A percentile compares a stretch with the other conserved stretches of the same genome.
Evolutionary conservation across 2,113 vertebrate species (phyloP).

Genomic region (Gallinago undulata): DNA sequence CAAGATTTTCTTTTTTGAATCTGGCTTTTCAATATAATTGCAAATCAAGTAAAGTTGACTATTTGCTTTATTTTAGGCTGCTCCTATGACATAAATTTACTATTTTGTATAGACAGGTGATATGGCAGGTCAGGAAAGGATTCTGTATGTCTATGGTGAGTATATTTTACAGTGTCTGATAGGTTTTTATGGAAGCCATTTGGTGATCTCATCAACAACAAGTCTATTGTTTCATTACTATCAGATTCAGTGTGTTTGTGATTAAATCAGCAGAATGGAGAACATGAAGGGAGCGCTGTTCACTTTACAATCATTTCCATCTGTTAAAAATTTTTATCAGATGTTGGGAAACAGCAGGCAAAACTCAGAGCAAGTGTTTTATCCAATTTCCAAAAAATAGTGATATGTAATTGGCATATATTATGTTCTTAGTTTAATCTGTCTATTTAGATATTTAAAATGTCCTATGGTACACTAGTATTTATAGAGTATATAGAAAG

Average conservation of each 20-base stretch:
- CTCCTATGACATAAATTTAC: neutral
- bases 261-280: constrained; percentile 71
- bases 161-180: constrained; percentile 44
- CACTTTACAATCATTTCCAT: constrained; percentile 73
- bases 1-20: neutral
- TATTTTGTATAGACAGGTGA: neutral
- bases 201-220: constrained; percentile 68
- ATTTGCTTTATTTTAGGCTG: neutral
- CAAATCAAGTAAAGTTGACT: neutral
- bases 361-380: constrained; percentile 53
- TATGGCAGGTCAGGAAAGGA: neutral
- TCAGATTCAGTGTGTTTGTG: constrained; percentile 68
- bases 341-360: constrained; percentile 66
- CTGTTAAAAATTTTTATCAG: constrained; percentile 77
- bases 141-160: neutral
- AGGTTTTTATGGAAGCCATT: constrained; percentile 44
- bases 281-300: constrained; percentile 68
- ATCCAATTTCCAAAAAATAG: constrained; percentile 48
- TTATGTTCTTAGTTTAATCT: constrained; percentile 44
- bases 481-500: neutral
- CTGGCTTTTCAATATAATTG: neutral
- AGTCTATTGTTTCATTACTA: constrained; percentile 71
- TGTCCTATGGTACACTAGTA: neutral
- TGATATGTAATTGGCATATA: constrained; percentile 23
- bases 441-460: neutral